phyloP scores from a whole-genome alignment of 2,888 invertebrate species.

The Phortica magna region DNA sequence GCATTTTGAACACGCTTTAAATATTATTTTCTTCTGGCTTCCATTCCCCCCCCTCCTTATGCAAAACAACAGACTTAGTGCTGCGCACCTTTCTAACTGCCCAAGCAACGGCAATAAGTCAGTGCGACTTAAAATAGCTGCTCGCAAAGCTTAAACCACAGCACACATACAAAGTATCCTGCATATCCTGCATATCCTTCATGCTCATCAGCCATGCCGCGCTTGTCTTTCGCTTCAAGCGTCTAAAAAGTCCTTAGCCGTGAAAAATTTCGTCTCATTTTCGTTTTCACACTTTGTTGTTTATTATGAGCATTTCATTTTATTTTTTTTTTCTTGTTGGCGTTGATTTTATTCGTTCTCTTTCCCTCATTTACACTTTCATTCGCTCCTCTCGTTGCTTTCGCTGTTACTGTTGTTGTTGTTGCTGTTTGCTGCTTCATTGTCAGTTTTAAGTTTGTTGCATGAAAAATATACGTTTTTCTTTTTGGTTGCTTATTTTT shows the following conservation, averaged over 20 bases:
- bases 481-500: not conserved
- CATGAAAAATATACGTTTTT: not conserved
- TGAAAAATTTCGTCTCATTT: slow-evolving; percentile 28
- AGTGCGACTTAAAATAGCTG: too few relatives aligned
- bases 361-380: not conserved
- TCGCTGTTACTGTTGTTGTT: not conserved
- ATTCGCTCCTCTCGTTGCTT: too few relatives aligned
- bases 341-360: not conserved
- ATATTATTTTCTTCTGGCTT: too few relatives aligned
- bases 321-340: not conserved
- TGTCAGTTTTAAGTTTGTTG: slow-evolving; percentile 10
- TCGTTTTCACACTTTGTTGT: slow-evolving; percentile 25
- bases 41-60: too few relatives aligned
- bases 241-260: slow-evolving; percentile 17
- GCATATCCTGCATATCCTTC: not conserved
- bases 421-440: not conserved
- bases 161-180: not conserved
- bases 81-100: too few relatives aligned
- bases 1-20: too few relatives aligned
- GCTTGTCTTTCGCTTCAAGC: not conserved
- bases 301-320: not conserved
- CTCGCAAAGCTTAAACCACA: too few relatives aligned
- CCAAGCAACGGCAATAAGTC: too few relatives aligned
- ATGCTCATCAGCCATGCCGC: not conserved
- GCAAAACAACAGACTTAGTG: too few relatives aligned